These are phyloP conservation scores for Tragelaphus eurycerus DNA, from an alignment of 2,797 vertebrate genomes.

Conservation along the genomic window DNA sequence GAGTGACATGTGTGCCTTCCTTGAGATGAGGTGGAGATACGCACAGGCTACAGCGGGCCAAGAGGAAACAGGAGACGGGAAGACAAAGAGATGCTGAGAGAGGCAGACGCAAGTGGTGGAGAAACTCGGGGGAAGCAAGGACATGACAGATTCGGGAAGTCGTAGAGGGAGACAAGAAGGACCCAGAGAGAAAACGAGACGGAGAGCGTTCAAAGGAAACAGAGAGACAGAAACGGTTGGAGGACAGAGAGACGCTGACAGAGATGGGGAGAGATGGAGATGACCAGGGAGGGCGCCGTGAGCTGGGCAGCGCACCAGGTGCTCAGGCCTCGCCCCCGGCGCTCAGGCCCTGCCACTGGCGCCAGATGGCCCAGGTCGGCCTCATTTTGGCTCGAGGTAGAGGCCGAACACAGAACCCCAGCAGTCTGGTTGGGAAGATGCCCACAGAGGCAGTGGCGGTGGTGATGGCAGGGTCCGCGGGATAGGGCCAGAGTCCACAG, in stretches of 20 bases:
- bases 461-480: neutral
- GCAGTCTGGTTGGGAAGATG: constrained; percentile 68
- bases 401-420: constrained; percentile 73
- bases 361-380: constrained; percentile 68
- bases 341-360: neutral
- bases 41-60: neutral
- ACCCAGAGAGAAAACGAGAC: neutral
- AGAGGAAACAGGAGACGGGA: neutral
- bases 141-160: neutral
- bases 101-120: neutral
- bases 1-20: neutral
- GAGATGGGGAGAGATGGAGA: neutral
- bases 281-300: neutral
- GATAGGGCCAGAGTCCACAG: neutral
- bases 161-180: neutral
- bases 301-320: neutral
- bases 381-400: constrained; percentile 67
- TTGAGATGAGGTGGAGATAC: neutral
- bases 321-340: constrained; percentile 40
- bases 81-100: neutral
- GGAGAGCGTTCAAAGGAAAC: rapidly evolving
- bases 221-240: neutral
- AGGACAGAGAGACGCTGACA: neutral
- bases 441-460: neutral
- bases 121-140: neutral